Percentiles rank a stretch among this genome's conserved stretches.
phyloP scores from a whole-genome alignment of 2,888 invertebrate species.

The Melanostoma scalare region DNA sequence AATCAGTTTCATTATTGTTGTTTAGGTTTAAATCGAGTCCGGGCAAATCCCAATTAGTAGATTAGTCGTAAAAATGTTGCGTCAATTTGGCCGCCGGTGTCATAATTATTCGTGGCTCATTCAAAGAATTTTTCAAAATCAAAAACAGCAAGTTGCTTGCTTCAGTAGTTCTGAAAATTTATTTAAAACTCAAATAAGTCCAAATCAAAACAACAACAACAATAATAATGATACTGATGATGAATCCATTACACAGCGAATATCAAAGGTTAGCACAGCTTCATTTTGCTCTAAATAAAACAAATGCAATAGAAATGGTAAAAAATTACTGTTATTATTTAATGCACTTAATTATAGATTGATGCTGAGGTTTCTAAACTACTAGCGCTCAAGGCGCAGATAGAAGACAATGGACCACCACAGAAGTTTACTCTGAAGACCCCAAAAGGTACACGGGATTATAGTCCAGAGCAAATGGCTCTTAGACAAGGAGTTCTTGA shows the following conservation, averaged over 20 bases:
- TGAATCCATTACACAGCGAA: slow-evolving; percentile 77
- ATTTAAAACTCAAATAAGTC: slow-evolving; percentile 53
- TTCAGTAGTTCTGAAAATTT: slow-evolving; percentile 55
- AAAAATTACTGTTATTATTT: too few species aligned
- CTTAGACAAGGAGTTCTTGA: slow-evolving; percentile 92
- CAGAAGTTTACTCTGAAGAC: slow-evolving; percentile 94
- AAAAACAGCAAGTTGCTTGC: slow-evolving; percentile 39
- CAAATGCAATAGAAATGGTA: background rate
- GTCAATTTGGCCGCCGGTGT: slow-evolving; percentile 79
- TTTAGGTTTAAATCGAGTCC: slow-evolving; percentile 78
- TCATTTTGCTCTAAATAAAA: slow-evolving; percentile 73
- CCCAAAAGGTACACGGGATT: slow-evolving; percentile 97
- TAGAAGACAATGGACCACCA: slow-evolving; percentile 85
- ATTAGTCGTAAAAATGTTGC: slow-evolving; percentile 79
- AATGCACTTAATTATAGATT: slow-evolving; percentile 84
- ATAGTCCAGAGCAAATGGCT: slow-evolving; percentile 96
- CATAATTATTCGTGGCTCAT: slow-evolving; percentile 71
- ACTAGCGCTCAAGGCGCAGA: slow-evolving; percentile 89
- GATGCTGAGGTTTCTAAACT: slow-evolving; percentile 92
- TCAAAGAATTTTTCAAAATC: slow-evolving; percentile 62
- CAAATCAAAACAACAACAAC: slow-evolving; percentile 62
- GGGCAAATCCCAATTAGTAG: slow-evolving; percentile 51
- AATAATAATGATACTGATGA: slow-evolving; percentile 78
- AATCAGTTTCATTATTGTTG: slow-evolving; percentile 81
- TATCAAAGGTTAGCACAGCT: slow-evolving; percentile 80